Evolutionary conservation across 1,140 invertebrate species (phyloP), one percentile per base, ranked within the genome.

Genomic region (Pogonus chalceus): DNA sequence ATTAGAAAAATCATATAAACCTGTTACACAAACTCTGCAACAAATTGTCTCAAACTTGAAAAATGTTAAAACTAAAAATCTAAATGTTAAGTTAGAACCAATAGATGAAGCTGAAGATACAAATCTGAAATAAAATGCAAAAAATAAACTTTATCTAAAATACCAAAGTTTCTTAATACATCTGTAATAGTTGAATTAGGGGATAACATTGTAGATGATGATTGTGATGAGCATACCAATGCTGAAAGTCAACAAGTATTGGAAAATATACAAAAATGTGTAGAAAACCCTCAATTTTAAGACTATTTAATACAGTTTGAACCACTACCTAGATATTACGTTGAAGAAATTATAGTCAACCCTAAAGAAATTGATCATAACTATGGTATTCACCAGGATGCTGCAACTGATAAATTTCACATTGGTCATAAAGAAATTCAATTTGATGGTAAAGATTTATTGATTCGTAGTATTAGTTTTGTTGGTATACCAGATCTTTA

Each of bases 401-500:
- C 16, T 7, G 55, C 52, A 2, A 37, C 10, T 20, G 39, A 56
- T 20, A 58, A 58, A 24, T 58, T 52, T 46, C 23, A 18, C 7
- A 37, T 58, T 26, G 54, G 57, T 14, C 2, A 35, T 37, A 49
- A 49, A 14, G 31, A 56, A 49, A 18, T 56, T n/a, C 16, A 39
- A 39, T n/a, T 58, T 50, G 23, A 52, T 26, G 48, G 31, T 24
- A 23, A 52, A 49, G 43, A 58, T 52, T 18, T 58, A 49, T 52
- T 53, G 51, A 56, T 61, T 22, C 20, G 52, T 47, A 50, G 43
- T 23, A 43, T 55, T 48, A 31, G 18, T 7, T 60, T 53, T 52
- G 4, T 16, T 24, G 54, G 46, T 20, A 63, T 60, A 20, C 47
- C 21, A 1, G 61, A 58, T 43, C 48, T 64, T 26, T 58, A 54